A percentile compares a stretch with the other conserved stretches of the same genome.
phyloP scores from a whole-genome alignment of 1,140 invertebrate genomes.

The Drosophila orena region DNA sequence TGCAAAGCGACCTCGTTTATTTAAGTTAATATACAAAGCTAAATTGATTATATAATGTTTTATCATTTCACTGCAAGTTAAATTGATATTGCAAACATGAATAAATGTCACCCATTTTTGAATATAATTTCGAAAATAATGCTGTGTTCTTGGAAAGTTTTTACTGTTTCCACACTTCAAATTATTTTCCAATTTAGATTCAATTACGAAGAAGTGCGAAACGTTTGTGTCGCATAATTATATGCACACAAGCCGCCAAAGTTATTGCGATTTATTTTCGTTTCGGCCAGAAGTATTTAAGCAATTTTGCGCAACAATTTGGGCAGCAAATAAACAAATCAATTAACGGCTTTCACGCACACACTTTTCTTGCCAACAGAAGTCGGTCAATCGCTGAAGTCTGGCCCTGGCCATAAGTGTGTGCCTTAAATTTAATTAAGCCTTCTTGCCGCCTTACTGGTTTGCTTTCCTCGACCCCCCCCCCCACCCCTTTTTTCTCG shows the following conservation, averaged over 20 bases:
- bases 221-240: constrained; percentile 20
- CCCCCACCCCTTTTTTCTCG: background rate
- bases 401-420: constrained; percentile 23
- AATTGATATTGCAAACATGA: background rate
- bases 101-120: background rate
- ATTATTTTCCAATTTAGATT: background rate
- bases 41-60: too few relatives aligned
- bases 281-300: constrained; percentile 10
- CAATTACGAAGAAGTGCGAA: background rate
- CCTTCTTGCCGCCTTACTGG: constrained; percentile 42
- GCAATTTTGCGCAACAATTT: constrained; percentile 29
- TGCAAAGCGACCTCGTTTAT: too few relatives aligned
- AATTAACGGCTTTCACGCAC: constrained; percentile 60
- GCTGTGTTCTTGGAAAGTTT: background rate
- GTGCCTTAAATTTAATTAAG: constrained; percentile 74
- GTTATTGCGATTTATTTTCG: constrained; percentile 20
- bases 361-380: constrained; percentile 42
- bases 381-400: constrained; percentile 68
- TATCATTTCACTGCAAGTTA: too few relatives aligned
- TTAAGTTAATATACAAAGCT: too few relatives aligned
- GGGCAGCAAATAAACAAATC: constrained; percentile 59
- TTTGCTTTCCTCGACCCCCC: constrained; percentile 4
- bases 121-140: background rate
- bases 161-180: background rate
- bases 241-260: constrained; percentile 20